Evolutionary conservation across 2,113 vertebrate genomes (phyloP), one percentile per base, ranked within the genome.

Genomic region (Tragelaphus buxtoni): DNA sequence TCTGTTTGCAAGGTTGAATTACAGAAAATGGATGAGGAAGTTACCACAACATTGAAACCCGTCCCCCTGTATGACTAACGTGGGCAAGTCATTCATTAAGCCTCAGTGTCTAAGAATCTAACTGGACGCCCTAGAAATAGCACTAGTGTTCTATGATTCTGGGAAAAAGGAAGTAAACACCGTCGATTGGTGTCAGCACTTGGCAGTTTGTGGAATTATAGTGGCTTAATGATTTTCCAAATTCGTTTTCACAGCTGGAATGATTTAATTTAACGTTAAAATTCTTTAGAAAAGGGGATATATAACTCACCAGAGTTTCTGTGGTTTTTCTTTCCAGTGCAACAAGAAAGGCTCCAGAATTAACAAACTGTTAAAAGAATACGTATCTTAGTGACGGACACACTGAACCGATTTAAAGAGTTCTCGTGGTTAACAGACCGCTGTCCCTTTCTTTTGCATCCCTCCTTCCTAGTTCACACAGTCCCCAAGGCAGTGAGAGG

Each of bases 301-400:
- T 12, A 30, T 28, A 77, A 97, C 98, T 98, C 88, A 98, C 98
- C 96, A 98, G 17, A 13, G 26, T 81, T 84, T 81, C 28, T 39
- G 97, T 98, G 69, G 55, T 56, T 92, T 79, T 97, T 79, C 94
- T 98, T 94, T 96, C 89, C 35, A 97, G 1, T 51, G 94, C 94
- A 76, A 98, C 63, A 60, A 97, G 91, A 28, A 97, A 94, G 60
- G 97, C 95, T 96, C 97, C 98, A 65, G 98, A 97, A 86, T 58
- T 91, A 94, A 97, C 84, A 60, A 97, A 98, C 98, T 98, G 87
- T 95, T 53, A 47, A 63, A 42, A 42, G 42, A 42, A 42, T 42
- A 42, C 42, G 42, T 42, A n/a, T 49, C 30, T 94, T 85, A 89
- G 69, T 80, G 55, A 55, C 1, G 17, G 30, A 1, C 28, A 47